Evolutionary conservation across 2,888 invertebrate genomes (phyloP), one percentile per base, ranked within the genome.

Genomic region (Sesia apiformis): DNA sequence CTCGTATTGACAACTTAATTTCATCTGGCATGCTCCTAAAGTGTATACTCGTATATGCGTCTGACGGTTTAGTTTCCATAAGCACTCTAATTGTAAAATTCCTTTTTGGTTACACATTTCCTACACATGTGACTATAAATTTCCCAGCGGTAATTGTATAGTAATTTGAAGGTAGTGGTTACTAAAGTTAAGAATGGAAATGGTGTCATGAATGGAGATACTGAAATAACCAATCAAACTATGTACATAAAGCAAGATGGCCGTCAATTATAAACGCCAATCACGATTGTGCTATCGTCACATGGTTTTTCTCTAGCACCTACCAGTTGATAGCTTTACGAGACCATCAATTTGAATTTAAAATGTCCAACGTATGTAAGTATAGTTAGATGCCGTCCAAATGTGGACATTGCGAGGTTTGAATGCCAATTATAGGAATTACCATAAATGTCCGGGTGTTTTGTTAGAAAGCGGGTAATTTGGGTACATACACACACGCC

Each of bases 391-490:
- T 84, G 80, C 81, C 84, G 87, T 87, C 85, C 89, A 88, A 86
- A 87, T 84, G 88, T 87, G 84, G 83, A 84, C 86, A 83, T 70
- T 70, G 70, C 75, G 71, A 74, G 74, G 72, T 70, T 69, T 65
- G 89, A 86, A 89, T 89, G 86, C 74, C 84, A 88, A 89, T 87
- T 80, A 81, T 78, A 61, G 63, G 63, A 70, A 89, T 89, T 89
- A 81, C 74, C 89, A 89, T 89, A 88, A 83, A 84, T 81, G 80
- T 81, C 86, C 85, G 81, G 84, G 85, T 88, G 87, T 85, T 55
- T 86, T 82, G 81, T 76, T 87, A 87, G 89, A 88, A 89, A 89
- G 88, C 87, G 87, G 88, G 86, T 84, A 81, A 89, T 88, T 88
- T 88, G 86, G 87, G 82, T 86, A 84, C 82, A 77, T 74, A 72